Percentiles rank a stretch among this genome's conserved stretches.
Conservation (phyloP, 2,113 vertebrate genomes). For the Rhinoderma darwinii region DNA sequence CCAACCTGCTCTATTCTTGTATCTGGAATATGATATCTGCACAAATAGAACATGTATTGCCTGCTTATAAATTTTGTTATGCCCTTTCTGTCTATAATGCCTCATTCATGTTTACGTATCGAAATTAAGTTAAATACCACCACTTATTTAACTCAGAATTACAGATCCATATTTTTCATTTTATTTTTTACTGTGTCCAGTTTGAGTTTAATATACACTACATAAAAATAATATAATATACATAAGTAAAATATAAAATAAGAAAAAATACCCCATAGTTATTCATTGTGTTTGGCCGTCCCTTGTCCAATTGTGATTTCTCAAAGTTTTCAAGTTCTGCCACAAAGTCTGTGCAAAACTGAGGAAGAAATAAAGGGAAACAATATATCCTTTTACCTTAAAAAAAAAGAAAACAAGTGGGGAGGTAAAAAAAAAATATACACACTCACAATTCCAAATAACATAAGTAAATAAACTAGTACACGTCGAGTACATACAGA, state of each 20-base stretch:
- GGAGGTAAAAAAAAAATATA: background rate
- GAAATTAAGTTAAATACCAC: no score
- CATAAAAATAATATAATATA: background rate
- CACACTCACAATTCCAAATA: background rate
- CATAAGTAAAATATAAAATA: background rate
- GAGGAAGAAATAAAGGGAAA: constrained; percentile 82
- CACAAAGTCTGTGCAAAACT: constrained; percentile 85
- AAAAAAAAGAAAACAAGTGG: constrained; percentile 34
- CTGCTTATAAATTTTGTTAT: no score
- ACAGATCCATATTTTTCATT: background rate
- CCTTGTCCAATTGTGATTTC: constrained; percentile 86
- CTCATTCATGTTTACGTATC: no score
- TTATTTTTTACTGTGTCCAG: background rate
- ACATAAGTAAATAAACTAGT: background rate
- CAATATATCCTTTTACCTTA: constrained; percentile 86
- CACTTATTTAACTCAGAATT: no score
- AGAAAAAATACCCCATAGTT: constrained; percentile 87
- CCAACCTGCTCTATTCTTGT: no score
- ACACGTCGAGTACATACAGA: background rate
- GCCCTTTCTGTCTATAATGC: background rate
- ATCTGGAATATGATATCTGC: no score
- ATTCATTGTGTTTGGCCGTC: constrained; percentile 97
- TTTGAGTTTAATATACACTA: no score
- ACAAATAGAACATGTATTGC: no score
- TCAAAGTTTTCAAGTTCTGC: constrained; percentile 94